Conservation (phyloP, 1,140 invertebrate genomes). For the Wiebesia pumilae region DNA sequence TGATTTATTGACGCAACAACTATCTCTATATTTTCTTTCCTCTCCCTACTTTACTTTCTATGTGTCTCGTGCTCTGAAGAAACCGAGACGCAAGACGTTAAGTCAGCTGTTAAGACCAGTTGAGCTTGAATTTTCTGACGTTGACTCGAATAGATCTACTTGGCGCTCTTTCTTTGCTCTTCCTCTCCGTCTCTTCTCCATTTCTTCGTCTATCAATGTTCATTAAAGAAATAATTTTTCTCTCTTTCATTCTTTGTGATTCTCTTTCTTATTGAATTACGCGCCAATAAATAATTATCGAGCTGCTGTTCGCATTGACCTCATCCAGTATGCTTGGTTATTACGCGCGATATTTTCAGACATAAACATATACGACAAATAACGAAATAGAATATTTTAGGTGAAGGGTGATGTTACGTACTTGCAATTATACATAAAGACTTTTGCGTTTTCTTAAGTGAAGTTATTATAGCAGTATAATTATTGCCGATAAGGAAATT, state of each 20-base stretch:
- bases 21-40: neutral
- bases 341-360: neutral
- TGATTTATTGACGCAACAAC: conserved; percentile 49
- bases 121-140: conserved; percentile 34
- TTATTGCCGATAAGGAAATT: neutral
- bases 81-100: conserved; percentile 34
- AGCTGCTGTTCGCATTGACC: conserved; percentile 64
- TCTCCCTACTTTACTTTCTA: no score
- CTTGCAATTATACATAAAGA: neutral
- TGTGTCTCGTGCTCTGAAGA: neutral
- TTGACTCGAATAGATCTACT: conserved; percentile 17
- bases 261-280: conserved; percentile 40
- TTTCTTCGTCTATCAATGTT: neutral
- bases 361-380: neutral
- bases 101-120: conserved; percentile 41
- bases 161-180: conserved; percentile 1
- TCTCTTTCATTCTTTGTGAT: conserved; percentile 48
- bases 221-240: neutral
- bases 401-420: neutral
- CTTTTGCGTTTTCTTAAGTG: neutral
- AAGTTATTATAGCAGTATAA: neutral
- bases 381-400: neutral
- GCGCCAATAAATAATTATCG: conserved; percentile 68
- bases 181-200: conserved; percentile 16
- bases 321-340: conserved; percentile 61